Evolutionary conservation across 1,140 invertebrate genomes (phyloP), one percentile per base, ranked within the genome.

Genomic region (Pseudomyrmex cubaensis): DNA sequence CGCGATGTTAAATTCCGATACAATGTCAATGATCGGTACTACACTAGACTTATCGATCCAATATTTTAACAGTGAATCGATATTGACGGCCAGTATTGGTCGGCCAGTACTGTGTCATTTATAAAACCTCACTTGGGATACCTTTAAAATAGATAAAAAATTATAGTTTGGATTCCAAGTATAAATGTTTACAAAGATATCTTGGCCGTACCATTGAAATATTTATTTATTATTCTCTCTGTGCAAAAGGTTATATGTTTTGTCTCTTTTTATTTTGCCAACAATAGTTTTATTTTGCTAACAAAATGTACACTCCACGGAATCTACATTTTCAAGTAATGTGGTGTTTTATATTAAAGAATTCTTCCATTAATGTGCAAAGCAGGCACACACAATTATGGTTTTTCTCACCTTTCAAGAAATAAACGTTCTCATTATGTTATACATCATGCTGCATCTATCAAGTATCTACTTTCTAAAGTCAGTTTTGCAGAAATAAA

Each of bases 251-350:
- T 7, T 66, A 66, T 76, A 44, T 35, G 17, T 76, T 8, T 46
- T n/a, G 2, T 25, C 13, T 35, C 22, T n/a, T 9, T 54, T 54
- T 76, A 76, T 66, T 66, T 9, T 17, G n/a, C n/a, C 66, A 76
- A 76, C 25, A 76, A 76, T 75, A 20, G 22, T 75, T 75, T 13
- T 76, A 76, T 66, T 66, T 9, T 17, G n/a, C 17, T 76, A 66
- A 76, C 25, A 76, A 76, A 44, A 48, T n/a, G 35, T 50, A 63
- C 4, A 8, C 7, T 64, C 12, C 22, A 20, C 25, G 62, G 46
- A 74, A 25, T 56, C 46, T 17, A 25, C 48, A 15, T 54, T n/a
- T 54, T n/a, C 17, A 35, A 54, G 46, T 4, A 9, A 25, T 1
- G 9, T 56, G 13, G n/a, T 61, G 44, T 76, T 76, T 76, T 52